Conservation (phyloP, 2,888 invertebrate genomes). For the Catocala nupta region DNA sequence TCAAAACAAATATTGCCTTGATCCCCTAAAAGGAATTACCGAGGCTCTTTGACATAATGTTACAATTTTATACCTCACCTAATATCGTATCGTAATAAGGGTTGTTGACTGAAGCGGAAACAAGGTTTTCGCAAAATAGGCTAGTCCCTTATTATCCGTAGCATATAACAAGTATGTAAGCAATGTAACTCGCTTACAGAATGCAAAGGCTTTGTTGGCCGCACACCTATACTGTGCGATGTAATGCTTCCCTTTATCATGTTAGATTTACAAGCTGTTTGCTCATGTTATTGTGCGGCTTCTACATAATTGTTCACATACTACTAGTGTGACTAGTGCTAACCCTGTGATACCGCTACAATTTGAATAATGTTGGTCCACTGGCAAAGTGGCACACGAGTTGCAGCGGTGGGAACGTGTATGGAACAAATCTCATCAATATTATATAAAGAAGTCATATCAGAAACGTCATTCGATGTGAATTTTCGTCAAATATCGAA, state of each 20-base stretch:
- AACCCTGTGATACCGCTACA: too few species aligned
- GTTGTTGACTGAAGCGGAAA: conserved; percentile 42
- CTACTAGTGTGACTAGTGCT: neutral
- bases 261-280: conserved; percentile 39
- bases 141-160: conserved; percentile 53
- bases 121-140: conserved; percentile 49
- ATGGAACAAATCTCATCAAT: neutral
- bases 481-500: conserved; percentile 10
- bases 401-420: neutral
- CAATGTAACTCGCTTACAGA: conserved; percentile 50
- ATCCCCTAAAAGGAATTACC: conserved; percentile 19
- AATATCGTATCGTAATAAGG: conserved; percentile 34
- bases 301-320: conserved; percentile 34
- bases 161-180: conserved; percentile 47
- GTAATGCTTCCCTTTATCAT: conserved; percentile 48
- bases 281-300: conserved; percentile 34
- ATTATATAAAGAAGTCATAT: neutral
- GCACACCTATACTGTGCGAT: conserved; percentile 25
- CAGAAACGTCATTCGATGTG: conserved; percentile 5
- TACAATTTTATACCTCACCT: conserved; percentile 26
- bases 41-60: conserved; percentile 22
- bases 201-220: conserved; percentile 52
- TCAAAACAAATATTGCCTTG: conserved; percentile 24
- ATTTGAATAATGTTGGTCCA: too few species aligned
- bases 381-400: too few species aligned